Base-by-base conservation (phyloP, 1,140 invertebrate species). In the Streblospio benedicti region DNA sequence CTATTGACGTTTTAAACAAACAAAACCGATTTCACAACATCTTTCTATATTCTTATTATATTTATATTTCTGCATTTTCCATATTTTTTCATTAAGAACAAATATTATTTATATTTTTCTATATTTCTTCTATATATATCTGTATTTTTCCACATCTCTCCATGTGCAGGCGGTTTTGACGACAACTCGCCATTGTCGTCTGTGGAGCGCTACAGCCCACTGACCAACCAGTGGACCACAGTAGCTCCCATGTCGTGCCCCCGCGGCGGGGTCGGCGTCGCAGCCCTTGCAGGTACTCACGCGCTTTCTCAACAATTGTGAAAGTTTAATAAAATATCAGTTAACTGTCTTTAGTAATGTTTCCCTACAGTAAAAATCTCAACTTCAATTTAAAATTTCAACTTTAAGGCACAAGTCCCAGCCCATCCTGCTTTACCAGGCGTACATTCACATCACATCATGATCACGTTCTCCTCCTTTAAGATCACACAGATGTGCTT, bases 151-250 rank as follows among this genome's bases (percentile, higher is more conserved):
- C 14, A 14, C 18, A 41, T 18, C 14, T 18, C 18, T 41, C 23
- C 32, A 9, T 5, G 30, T 65, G 1, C 51, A 76, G 89, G 88
- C 54, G 89, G 89, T 25, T 89, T 87, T 75, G 87, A 90, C 78
- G 85, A 87, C 38, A 88, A 87, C 82, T 85, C 85, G 72, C 87
- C 87, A 64, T 68, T 83, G 28, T 79, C 79, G 56, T 77, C 76
- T 30, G 82, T 83, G 14, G 83, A 84, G 68, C 72, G 70, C 14
- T 84, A 81, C 62, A 79, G 82, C 67, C 75, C 79, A 2, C 62
- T 71, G 28, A 72, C 70, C 14, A 73, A 82, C 63, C 67, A 58
- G 4, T 85, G 83, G 83, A 71, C 66, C 1, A 86, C 86, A 68
- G 84, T 85, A 18, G 79, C 87, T 1, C 81, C 85, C 1, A 79